These are phyloP conservation scores for Poecile montanus DNA, from an alignment of 2,797 vertebrate species.

Conservation along the genomic window DNA sequence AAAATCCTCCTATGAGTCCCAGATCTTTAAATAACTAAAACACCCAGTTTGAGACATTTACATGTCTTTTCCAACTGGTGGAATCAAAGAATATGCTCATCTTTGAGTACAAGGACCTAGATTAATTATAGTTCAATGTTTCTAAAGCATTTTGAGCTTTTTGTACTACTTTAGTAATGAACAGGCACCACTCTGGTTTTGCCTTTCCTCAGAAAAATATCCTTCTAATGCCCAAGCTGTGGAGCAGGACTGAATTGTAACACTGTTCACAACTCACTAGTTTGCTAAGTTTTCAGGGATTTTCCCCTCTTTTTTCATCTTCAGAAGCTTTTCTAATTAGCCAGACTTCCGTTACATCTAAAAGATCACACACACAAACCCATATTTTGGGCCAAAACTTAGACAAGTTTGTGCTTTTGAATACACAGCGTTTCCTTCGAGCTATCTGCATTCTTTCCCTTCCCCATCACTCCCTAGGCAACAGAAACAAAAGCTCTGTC, in stretches of 20 bases:
- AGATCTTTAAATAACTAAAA: background rate
- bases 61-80: background rate
- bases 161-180: background rate
- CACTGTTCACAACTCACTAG: background rate
- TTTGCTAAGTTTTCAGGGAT: background rate
- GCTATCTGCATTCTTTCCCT: conserved; percentile 51
- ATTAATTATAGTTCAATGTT: background rate
- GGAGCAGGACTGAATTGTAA: conserved; percentile 16
- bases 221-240: background rate
- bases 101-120: background rate
- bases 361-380: conserved; percentile 43
- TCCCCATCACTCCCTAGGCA: conserved; percentile 56
- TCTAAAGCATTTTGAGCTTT: background rate
- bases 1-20: background rate
- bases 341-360: conserved; percentile 55
- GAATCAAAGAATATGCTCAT: background rate
- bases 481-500: conserved; percentile 69
- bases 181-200: background rate
- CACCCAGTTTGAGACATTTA: background rate
- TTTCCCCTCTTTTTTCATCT: background rate
- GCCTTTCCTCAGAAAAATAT: background rate
- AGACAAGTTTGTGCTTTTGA: conserved; percentile 34
- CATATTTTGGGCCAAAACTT: conserved; percentile 48
- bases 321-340: conserved; percentile 49
- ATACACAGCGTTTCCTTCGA: conserved; percentile 25